Conservation (phyloP, 2,797 vertebrate species). For the Microhierax caerulescens region DNA sequence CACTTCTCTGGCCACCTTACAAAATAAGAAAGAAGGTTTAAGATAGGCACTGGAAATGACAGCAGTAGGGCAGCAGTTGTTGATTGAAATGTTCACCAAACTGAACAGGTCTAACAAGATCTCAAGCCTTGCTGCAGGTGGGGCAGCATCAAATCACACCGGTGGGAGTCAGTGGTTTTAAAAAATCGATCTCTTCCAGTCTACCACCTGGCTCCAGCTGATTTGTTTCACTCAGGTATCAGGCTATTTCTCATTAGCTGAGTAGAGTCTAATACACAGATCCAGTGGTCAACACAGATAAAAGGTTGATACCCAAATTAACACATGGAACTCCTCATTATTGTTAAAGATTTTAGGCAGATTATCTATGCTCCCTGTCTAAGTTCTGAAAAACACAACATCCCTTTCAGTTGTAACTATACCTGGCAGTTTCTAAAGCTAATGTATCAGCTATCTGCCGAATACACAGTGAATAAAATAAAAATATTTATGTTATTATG, state of each 20-base stretch:
- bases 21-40: background rate
- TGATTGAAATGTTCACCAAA: background rate
- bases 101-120: background rate
- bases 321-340: background rate
- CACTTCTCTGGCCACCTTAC: background rate
- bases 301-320: background rate
- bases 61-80: background rate
- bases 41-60: background rate
- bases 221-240: background rate
- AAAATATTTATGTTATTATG: background rate
- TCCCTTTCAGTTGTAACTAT: background rate
- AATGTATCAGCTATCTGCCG: background rate
- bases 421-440: background rate
- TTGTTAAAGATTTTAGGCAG: background rate
- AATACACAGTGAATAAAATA: background rate
- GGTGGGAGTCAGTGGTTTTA: background rate
- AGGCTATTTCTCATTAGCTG: background rate
- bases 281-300: background rate
- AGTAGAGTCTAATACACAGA: background rate
- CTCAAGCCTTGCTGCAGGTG: background rate
- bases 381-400: background rate
- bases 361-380: background rate
- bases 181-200: background rate
- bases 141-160: background rate
- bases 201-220: background rate